Conservation (phyloP, 1,140 invertebrate genomes). For the Polypedilum vanderplanki region DNA sequence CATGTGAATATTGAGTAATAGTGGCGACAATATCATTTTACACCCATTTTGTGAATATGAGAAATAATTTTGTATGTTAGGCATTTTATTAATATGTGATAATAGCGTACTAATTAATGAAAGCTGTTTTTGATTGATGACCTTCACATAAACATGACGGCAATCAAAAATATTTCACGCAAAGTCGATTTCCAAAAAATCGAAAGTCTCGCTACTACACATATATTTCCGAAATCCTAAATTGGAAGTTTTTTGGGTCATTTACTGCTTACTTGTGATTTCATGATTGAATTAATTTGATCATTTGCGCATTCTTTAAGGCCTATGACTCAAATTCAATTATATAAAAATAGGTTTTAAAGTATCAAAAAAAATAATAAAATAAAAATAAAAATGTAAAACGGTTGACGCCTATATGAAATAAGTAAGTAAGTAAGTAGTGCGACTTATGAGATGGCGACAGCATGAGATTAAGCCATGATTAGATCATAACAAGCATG, state of each 20-base stretch:
- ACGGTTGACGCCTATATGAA: background rate
- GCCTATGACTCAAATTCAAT: too few species aligned
- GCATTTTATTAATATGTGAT: slow-evolving; percentile 19
- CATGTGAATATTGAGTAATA: background rate
- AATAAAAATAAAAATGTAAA: background rate
- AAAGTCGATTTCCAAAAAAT: background rate
- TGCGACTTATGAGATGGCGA: background rate
- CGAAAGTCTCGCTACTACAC: background rate
- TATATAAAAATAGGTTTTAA: too few species aligned
- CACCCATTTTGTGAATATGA: too few species aligned
- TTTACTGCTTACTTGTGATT: background rate
- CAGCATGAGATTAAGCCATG: background rate
- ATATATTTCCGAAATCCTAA: background rate
- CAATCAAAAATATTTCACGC: slow-evolving; percentile 18
- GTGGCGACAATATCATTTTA: background rate
- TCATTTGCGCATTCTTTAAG: background rate
- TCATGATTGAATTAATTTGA: slow-evolving; percentile 14
- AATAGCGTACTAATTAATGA: slow-evolving; percentile 14
- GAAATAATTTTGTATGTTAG: background rate
- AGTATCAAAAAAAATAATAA: background rate
- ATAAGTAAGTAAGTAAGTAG: too few species aligned
- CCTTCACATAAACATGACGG: background rate
- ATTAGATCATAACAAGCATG: slow-evolving; percentile 17
- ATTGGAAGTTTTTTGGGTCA: background rate
- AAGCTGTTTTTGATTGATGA: background rate